These are phyloP conservation scores for Zaprionus nigranus DNA, from an alignment of 1,140 invertebrate species.

Conservation along the genomic window DNA sequence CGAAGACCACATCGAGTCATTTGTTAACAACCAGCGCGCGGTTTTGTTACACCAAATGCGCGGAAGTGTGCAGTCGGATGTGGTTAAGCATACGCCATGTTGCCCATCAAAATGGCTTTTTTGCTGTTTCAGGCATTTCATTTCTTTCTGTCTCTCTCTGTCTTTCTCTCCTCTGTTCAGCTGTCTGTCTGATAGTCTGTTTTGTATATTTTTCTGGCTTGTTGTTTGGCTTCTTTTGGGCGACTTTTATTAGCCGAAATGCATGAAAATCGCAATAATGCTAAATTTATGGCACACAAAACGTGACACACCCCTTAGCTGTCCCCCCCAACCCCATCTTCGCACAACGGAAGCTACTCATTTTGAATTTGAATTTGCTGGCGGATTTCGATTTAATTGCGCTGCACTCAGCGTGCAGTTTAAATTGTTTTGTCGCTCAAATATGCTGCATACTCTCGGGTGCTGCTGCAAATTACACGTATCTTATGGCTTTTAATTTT, in stretches of 20 bases:
- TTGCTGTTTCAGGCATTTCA: conserved; percentile 30
- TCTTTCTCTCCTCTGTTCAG: neutral
- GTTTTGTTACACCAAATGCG: conserved; percentile 81
- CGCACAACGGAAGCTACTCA: conserved; percentile 60
- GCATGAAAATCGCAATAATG: conserved; percentile 78
- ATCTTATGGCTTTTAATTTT: conserved; percentile 76
- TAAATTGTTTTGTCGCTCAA: conserved; percentile 75
- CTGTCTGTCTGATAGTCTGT: conserved; percentile 33
- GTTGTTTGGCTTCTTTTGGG: conserved; percentile 31
- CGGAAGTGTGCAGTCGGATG: conserved; percentile 82
- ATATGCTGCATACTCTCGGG: conserved; percentile 16
- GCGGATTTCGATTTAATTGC: conserved; percentile 14
- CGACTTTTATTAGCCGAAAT: conserved; percentile 76
- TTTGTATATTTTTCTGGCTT: conserved; percentile 24
- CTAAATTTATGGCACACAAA: conserved; percentile 72
- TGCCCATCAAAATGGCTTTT: conserved; percentile 75
- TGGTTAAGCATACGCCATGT: conserved; percentile 82
- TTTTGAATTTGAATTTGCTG: conserved; percentile 43
- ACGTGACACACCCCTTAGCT: conserved; percentile 63
- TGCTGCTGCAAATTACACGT: conserved; percentile 36
- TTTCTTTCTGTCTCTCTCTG: conserved; percentile 38
- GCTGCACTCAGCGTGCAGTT: conserved; percentile 63
- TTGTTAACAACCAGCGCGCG: conserved; percentile 79
- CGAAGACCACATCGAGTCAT: conserved; percentile 73
- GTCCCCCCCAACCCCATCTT: neutral